phyloP scores from a whole-genome alignment of 92 coral and sea anemone species.

The Umimayanthus chanpuru region DNA sequence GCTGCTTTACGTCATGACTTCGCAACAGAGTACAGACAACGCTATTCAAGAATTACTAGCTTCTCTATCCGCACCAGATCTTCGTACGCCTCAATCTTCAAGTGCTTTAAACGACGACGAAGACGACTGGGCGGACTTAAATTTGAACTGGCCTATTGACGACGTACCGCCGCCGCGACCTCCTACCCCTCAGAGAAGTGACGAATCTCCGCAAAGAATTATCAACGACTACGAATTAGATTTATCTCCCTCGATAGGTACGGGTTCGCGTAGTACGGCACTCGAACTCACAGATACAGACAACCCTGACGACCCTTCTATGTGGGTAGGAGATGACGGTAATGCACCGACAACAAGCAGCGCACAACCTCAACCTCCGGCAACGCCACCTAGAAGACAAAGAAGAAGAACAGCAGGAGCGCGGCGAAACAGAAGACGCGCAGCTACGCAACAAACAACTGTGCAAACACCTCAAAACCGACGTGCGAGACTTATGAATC shows the following conservation, averaged over 20 bases:
- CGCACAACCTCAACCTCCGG: not conserved
- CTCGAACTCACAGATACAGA: constrained; percentile 1
- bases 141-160: constrained; percentile 11
- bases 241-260: not conserved
- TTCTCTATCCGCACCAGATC: constrained; percentile 12
- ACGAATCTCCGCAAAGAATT: too few relatives aligned
- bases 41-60: constrained; percentile 13
- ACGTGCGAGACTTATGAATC: not conserved
- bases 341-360: not conserved
- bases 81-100: constrained; percentile 9
- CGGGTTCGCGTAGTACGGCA: constrained; percentile 6
- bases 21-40: constrained; percentile 9
- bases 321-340: too few relatives aligned
- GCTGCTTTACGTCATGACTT: constrained; percentile 12
- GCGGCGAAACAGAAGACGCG: constrained; percentile 4
- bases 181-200: too few relatives aligned
- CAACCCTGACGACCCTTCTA: not conserved
- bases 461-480: constrained; percentile 3
- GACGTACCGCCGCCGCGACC: constrained; percentile 1
- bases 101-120: not conserved
- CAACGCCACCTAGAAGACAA: constrained; percentile 2
- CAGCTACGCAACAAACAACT: not conserved
- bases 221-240: too few relatives aligned
- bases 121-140: constrained; percentile 10
- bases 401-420: constrained; percentile 6